phyloP scores from a whole-genome alignment of 1,140 invertebrate genomes.

The Diuraphis noxia region DNA sequence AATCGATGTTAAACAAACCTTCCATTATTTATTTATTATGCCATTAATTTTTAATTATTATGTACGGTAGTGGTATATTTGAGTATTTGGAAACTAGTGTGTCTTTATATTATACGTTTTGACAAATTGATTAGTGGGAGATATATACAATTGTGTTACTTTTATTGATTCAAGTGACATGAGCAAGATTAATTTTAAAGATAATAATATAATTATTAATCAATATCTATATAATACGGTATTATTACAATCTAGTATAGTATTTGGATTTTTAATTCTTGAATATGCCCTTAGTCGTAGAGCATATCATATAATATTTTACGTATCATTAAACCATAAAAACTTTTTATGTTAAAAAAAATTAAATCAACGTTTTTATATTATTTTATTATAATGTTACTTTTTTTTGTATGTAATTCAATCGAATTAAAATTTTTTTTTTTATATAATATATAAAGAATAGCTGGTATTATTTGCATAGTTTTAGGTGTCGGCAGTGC shows the following conservation, averaged over 20 bases:
- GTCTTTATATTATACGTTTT: constrained; percentile 21
- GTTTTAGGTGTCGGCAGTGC: background rate
- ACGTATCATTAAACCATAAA: background rate
- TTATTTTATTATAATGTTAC: background rate
- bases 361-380: background rate
- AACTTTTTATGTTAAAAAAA: background rate
- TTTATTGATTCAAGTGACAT: constrained; percentile 7
- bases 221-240: background rate
- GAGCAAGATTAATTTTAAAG: constrained; percentile 22
- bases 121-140: constrained; percentile 7
- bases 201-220: background rate
- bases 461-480: background rate
- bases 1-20: background rate
- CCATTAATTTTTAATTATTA: constrained; percentile 1
- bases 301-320: background rate
- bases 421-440: background rate
- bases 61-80: background rate
- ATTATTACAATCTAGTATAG: background rate
- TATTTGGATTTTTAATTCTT: background rate
- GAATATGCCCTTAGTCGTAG: background rate
- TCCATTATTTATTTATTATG: constrained; percentile 15
- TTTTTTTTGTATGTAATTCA: background rate
- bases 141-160: background rate
- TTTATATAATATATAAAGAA: background rate
- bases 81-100: background rate